Conservation (phyloP, 2,113 vertebrate genomes). For the Caranx ignobilis region DNA sequence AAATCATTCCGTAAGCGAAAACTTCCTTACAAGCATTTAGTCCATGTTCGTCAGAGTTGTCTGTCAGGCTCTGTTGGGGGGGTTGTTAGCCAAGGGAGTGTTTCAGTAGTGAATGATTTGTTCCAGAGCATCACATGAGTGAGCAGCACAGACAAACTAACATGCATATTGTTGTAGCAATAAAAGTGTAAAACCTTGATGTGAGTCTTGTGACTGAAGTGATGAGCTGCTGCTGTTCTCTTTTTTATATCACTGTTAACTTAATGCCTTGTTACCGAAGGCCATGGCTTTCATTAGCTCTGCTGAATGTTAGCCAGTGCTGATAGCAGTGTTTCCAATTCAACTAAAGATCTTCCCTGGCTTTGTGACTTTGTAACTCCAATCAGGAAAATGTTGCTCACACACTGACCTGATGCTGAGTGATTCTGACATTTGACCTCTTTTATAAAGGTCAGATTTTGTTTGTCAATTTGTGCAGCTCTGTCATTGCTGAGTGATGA, state of each 20-base stretch:
- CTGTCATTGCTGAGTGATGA: neutral
- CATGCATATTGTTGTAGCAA: constrained; percentile 19
- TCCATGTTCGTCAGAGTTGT: neutral
- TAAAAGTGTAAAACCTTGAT: constrained; percentile 20
- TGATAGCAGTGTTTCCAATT: neutral
- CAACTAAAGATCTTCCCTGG: neutral
- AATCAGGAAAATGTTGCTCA: neutral
- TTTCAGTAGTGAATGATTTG: neutral
- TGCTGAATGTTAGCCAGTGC: neutral
- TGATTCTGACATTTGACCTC: neutral
- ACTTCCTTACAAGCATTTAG: neutral
- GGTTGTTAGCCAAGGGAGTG: neutral
- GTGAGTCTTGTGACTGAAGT: neutral
- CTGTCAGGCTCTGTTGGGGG: neutral
- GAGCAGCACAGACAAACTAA: neutral
- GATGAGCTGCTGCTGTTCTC: neutral
- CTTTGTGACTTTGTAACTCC: neutral
- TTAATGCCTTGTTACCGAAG: neutral
- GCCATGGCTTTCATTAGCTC: neutral
- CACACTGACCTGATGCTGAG: neutral
- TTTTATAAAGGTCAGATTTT: neutral
- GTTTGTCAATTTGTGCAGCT: neutral
- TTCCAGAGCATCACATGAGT: constrained; percentile 9
- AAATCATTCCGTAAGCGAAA: neutral
- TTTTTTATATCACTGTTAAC: neutral